Conservation (phyloP, 1,140 invertebrate species). For the Scaptomyza graminum region DNA sequence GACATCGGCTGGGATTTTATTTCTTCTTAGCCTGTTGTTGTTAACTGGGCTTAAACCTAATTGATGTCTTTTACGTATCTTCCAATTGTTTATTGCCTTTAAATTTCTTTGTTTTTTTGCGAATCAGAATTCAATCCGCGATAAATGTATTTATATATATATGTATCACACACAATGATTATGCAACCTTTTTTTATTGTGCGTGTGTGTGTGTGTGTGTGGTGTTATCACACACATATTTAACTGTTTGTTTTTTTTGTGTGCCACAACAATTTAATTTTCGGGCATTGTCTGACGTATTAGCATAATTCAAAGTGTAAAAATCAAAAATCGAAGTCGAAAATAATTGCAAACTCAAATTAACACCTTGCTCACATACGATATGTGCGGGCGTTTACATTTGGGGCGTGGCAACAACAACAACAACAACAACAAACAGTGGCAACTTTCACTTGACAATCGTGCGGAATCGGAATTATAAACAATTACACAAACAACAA, state of each 20-base stretch:
- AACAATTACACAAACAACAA: constrained; percentile 44
- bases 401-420: constrained; percentile 60
- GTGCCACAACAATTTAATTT: constrained; percentile 33
- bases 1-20: constrained; percentile 57
- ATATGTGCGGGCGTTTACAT: constrained; percentile 42
- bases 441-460: constrained; percentile 78
- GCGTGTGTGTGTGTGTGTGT: too few species aligned
- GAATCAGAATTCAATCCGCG: constrained; percentile 9
- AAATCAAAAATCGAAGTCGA: constrained; percentile 14
- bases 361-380: constrained; percentile 77
- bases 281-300: constrained; percentile 26
- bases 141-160: constrained; percentile 26
- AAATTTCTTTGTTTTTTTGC: constrained; percentile 19
- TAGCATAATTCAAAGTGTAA: constrained; percentile 28
- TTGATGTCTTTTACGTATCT: too few species aligned
- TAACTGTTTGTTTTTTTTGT: neutral
- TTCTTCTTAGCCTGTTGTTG: constrained; percentile 9
- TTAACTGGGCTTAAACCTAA: constrained; percentile 30
- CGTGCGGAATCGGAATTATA: constrained; percentile 76
- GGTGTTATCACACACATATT: constrained; percentile 38
- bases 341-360: constrained; percentile 65
- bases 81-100: neutral
- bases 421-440: constrained; percentile 49
- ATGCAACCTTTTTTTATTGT: constrained; percentile 29
- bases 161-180: constrained; percentile 18